phyloP scores from a whole-genome alignment of 1,140 invertebrate genomes.

The Drosophila pseudoananassae region DNA sequence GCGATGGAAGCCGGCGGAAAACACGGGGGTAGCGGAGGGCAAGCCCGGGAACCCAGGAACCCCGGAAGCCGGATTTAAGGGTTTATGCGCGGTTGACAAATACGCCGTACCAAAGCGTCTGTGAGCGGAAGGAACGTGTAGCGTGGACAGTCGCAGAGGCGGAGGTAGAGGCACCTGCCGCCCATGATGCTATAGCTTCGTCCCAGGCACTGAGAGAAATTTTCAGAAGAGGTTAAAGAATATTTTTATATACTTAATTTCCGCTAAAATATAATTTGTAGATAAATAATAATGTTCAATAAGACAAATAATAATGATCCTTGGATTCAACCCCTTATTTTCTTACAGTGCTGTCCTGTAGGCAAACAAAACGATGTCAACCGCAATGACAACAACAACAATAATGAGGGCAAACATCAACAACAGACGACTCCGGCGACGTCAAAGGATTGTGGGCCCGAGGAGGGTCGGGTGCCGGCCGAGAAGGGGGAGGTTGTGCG shows the following conservation, averaged over 20 bases:
- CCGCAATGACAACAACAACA: slow-evolving; percentile 77
- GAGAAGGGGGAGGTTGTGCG: slow-evolving; percentile 6
- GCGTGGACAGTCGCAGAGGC: slow-evolving; percentile 27
- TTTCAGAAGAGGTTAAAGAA: too few relatives aligned
- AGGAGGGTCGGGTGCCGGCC: slow-evolving; percentile 27
- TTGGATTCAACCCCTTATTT: background rate
- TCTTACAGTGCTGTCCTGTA: slow-evolving; percentile 54
- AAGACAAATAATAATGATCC: too few relatives aligned
- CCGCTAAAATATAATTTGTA: too few relatives aligned
- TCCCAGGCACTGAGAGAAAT: slow-evolving; percentile 15
- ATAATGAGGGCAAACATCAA: slow-evolving; percentile 83
- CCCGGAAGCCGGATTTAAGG: slow-evolving; percentile 71
- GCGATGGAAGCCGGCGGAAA: slow-evolving; percentile 36
- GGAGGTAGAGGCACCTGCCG: slow-evolving; percentile 58
- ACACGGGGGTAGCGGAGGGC: background rate
- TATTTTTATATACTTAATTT: too few relatives aligned
- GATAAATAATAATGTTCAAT: too few relatives aligned
- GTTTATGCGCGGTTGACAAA: slow-evolving; percentile 73
- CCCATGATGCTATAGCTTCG: slow-evolving; percentile 32
- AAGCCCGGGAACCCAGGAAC: slow-evolving; percentile 39
- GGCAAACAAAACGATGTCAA: slow-evolving; percentile 81
- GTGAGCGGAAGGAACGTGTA: background rate
- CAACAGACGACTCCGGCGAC: slow-evolving; percentile 70
- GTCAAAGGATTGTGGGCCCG: slow-evolving; percentile 71
- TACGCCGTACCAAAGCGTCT: slow-evolving; percentile 41